These are phyloP conservation scores for Neoseiulus cucumeris DNA, from an alignment of 1,140 invertebrate genomes.

Conservation along the genomic window DNA sequence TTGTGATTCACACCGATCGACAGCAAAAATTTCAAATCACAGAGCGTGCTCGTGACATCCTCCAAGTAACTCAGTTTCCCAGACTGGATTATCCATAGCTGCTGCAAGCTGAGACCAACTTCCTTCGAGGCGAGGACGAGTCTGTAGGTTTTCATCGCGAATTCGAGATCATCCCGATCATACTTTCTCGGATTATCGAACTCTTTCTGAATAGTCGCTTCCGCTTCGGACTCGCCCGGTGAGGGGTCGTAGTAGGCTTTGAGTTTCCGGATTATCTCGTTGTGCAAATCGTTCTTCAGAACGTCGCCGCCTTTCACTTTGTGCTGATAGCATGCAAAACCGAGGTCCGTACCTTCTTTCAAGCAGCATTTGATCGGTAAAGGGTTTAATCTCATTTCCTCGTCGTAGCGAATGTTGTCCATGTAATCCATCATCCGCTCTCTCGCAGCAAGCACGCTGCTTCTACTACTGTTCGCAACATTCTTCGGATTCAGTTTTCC, in stretches of 20 bases:
- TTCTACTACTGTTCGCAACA: neutral
- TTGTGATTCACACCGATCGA: neutral
- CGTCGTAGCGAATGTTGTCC: neutral
- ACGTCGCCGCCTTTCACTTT: neutral
- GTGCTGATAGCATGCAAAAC: neutral
- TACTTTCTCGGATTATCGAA: neutral
- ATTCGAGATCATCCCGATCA: neutral
- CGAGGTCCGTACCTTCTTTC: neutral
- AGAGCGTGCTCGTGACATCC: neutral
- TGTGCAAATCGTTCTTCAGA: neutral
- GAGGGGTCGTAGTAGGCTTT: neutral
- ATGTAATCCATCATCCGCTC: neutral
- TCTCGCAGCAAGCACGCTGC: neutral
- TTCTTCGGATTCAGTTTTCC: neutral
- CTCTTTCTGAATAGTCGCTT: neutral
- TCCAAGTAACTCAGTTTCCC: neutral
- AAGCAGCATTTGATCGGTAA: neutral
- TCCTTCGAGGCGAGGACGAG: neutral
- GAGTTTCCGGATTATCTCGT: neutral
- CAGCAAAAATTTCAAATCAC: neutral
- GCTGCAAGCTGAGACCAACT: neutral
- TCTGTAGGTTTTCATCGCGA: neutral
- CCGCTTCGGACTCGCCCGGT: neutral
- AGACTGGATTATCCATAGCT: neutral
- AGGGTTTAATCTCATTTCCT: neutral